phyloP scores from a whole-genome alignment of 2,113 vertebrate genomes.

The Nothocercus nigrocapillus region DNA sequence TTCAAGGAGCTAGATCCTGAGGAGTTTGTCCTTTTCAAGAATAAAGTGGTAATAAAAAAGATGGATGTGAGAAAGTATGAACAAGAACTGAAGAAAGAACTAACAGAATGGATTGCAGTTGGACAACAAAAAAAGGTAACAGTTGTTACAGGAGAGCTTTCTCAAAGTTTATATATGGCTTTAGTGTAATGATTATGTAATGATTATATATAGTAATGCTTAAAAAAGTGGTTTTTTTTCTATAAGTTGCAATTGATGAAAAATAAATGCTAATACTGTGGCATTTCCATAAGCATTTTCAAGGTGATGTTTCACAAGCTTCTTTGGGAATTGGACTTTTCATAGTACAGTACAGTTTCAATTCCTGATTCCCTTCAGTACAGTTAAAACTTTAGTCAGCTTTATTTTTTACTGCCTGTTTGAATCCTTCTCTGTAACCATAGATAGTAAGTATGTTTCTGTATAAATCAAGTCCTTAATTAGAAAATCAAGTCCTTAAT shows the following conservation, averaged over 20 bases:
- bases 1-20: conserved; percentile 77
- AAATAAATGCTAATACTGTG: neutral
- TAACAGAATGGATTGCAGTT: conserved; percentile 67
- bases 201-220: neutral
- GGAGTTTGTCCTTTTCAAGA: conserved; percentile 69
- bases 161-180: neutral
- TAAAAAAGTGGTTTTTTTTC: neutral
- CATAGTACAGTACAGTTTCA: neutral
- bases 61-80: conserved; percentile 71
- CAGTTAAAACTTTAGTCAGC: neutral
- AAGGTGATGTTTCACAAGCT: neutral
- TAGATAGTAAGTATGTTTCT: neutral
- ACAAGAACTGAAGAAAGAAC: conserved; percentile 72
- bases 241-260: neutral
- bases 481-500: neutral
- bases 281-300: neutral
- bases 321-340: neutral
- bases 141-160: neutral
- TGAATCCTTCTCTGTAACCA: neutral
- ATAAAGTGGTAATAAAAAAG: conserved; percentile 79
- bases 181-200: neutral
- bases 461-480: neutral
- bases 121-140: conserved; percentile 68
- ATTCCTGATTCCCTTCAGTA: neutral
- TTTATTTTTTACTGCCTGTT: neutral